Evolutionary conservation across 2,113 vertebrate genomes (phyloP).

Genomic region (Struthidea cinerea): DNA sequence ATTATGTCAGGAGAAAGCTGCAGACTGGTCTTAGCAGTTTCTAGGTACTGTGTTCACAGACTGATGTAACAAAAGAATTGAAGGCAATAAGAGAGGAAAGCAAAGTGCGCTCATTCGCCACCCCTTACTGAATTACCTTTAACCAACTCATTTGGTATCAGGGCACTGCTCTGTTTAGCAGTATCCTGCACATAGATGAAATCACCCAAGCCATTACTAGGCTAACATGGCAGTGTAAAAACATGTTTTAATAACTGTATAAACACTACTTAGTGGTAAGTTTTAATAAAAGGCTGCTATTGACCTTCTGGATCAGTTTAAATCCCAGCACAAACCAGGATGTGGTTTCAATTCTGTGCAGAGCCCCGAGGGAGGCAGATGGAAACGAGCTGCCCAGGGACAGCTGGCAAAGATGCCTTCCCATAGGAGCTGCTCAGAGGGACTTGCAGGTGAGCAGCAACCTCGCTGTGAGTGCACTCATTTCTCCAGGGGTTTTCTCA

Average conservation of each 20-base stretch:
- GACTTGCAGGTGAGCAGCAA: not conserved
- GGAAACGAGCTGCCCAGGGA: not conserved
- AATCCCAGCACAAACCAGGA: not conserved
- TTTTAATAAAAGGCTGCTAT: not conserved
- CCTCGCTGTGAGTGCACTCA: not conserved
- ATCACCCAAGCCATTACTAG: not conserved
- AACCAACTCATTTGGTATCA: accelerated
- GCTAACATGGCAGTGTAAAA: not conserved
- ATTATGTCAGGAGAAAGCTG: not conserved
- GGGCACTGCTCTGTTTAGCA: not conserved
- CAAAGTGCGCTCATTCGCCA: not conserved
- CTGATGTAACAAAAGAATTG: not conserved
- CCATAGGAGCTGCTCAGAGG: not conserved
- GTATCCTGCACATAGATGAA: not conserved
- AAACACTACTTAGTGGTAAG: not conserved
- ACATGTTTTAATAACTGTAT: not conserved
- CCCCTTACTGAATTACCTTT: not conserved
- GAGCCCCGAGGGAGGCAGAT: not conserved
- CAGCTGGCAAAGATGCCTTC: not conserved
- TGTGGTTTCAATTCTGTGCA: not conserved
- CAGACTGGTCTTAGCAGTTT: not conserved
- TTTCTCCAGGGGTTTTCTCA: not conserved
- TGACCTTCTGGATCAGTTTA: not conserved
- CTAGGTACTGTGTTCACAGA: not conserved
- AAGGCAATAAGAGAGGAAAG: not conserved